phyloP scores from a whole-genome alignment of 2,113 vertebrate species.

The Anhinga anhinga region DNA sequence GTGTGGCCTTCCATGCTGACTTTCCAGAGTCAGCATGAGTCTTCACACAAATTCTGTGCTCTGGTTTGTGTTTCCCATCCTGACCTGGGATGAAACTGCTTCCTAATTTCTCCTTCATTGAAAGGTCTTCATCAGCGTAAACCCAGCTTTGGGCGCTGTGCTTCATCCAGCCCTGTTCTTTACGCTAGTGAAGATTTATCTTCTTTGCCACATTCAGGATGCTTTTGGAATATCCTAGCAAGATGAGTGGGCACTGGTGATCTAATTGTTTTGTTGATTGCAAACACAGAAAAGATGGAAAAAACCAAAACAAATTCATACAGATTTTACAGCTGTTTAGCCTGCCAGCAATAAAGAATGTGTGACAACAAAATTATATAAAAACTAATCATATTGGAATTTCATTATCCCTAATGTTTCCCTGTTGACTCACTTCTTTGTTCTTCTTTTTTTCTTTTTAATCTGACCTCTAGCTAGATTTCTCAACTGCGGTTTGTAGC shows the following conservation, averaged over 20 bases:
- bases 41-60: background rate
- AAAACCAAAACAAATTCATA: background rate
- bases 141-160: background rate
- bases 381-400: conserved; percentile 20
- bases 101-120: background rate
- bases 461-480: background rate
- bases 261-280: background rate
- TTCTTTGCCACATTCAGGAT: background rate
- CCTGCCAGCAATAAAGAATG: background rate
- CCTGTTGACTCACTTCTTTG: background rate
- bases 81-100: background rate
- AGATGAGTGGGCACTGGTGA: background rate
- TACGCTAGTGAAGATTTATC: background rate
- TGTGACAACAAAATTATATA: background rate
- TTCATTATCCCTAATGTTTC: background rate
- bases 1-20: background rate
- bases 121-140: background rate
- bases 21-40: background rate
- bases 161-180: background rate
- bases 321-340: background rate
- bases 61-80: background rate
- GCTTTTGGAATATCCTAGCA: background rate
- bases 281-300: background rate
- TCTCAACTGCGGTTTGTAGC: background rate
- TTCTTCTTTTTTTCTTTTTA: background rate